Evolutionary conservation across 2,888 invertebrate genomes (phyloP).

Genomic region (Drosophila birchii): DNA sequence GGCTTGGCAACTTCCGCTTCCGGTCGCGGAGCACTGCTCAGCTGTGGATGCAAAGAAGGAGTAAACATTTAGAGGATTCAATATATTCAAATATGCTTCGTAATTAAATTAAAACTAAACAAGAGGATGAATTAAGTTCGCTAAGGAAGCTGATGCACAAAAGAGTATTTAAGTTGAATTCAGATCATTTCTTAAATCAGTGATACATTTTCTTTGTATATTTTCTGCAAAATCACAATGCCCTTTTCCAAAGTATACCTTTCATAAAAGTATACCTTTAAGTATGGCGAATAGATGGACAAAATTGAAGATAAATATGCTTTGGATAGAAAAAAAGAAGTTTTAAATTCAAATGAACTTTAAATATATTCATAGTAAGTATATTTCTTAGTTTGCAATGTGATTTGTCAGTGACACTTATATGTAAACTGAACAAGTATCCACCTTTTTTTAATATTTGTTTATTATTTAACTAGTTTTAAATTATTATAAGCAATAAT

Average conservation of each 20-base stretch:
- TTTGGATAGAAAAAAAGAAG: too few relatives aligned
- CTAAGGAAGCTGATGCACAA: too few relatives aligned
- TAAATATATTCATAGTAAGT: too few relatives aligned
- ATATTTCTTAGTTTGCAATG: too few relatives aligned
- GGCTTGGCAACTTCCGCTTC: slow-evolving; percentile 34
- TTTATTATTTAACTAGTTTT: neutral
- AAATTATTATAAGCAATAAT: neutral
- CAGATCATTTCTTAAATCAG: neutral
- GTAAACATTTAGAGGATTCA: neutral
- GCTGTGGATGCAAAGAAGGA: slow-evolving; percentile 26
- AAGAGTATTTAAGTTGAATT: neutral
- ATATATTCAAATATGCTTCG: neutral
- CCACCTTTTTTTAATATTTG: too few relatives aligned
- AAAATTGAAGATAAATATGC: neutral
- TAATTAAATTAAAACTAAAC: neutral
- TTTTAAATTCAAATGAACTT: too few relatives aligned
- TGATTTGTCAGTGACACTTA: too few relatives aligned
- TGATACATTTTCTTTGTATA: too few relatives aligned
- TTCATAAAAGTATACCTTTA: neutral
- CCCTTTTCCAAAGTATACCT: neutral
- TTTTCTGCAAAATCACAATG: too few relatives aligned
- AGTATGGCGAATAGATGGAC: neutral
- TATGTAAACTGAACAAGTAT: too few relatives aligned
- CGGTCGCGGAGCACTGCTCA: slow-evolving; percentile 7
- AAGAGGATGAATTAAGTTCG: neutral